Conservation (phyloP, 1,140 invertebrate species). For the Chironomus tepperi region DNA sequence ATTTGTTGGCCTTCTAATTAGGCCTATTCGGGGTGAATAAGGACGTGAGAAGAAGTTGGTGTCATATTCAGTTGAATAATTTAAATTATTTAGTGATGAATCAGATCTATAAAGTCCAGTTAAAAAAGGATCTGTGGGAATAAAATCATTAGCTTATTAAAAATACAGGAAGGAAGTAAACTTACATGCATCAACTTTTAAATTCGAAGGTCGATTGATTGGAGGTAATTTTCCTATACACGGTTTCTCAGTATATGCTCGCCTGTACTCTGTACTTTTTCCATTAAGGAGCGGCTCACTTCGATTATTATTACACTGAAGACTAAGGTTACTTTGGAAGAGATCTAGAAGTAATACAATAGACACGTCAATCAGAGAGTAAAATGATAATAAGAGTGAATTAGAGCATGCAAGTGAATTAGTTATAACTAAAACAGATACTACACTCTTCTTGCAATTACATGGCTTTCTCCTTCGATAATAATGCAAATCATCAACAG, state of each 20-base stretch:
- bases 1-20: slow-evolving; percentile 4
- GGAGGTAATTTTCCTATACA: neutral
- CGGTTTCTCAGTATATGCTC: neutral
- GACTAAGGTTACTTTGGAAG: slow-evolving; percentile 3
- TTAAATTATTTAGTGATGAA: neutral
- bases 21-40: neutral
- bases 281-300: neutral
- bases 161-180: neutral
- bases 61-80: neutral
- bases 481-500: neutral
- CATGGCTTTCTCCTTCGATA: slow-evolving; percentile 21
- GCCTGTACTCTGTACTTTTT: neutral
- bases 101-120: slow-evolving; percentile 1
- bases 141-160: neutral
- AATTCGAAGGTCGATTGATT: neutral
- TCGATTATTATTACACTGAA: neutral
- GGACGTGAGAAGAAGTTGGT: neutral
- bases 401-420: neutral
- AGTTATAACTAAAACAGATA: slow-evolving; percentile 2
- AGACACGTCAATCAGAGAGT: neutral
- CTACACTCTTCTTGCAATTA: slow-evolving; percentile 8
- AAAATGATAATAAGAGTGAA: neutral
- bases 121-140: neutral
- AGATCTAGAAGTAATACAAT: neutral
- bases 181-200: slow-evolving; percentile 18